phyloP scores from a whole-genome alignment of 2,797 vertebrate genomes.

The Meriones psammophilus region DNA sequence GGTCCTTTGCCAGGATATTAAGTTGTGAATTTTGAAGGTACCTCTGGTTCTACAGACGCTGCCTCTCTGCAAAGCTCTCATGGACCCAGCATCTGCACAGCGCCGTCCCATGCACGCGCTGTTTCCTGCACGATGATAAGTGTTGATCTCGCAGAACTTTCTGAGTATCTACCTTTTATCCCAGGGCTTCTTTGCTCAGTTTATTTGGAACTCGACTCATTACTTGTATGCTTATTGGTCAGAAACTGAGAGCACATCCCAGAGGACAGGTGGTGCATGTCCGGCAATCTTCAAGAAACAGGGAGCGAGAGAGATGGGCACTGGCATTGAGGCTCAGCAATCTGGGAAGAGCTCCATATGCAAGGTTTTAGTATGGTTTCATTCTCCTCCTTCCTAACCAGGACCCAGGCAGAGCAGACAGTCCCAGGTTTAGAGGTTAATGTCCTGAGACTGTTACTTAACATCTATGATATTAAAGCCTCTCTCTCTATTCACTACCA shows the following conservation, averaged over 20 bases:
- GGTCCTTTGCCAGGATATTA: neutral
- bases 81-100: neutral
- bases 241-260: neutral
- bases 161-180: too few relatives aligned
- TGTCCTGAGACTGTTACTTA: neutral
- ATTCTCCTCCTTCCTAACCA: neutral
- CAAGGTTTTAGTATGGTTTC: neutral
- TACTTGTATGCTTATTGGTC: neutral
- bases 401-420: neutral
- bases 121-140: too few relatives aligned
- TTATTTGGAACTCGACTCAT: too few relatives aligned
- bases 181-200: neutral
- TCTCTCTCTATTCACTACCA: neutral
- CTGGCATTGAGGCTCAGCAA: too few relatives aligned
- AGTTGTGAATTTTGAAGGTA: neutral
- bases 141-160: neutral
- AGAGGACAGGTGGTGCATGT: neutral
- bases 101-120: fast-evolving
- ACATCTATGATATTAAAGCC: neutral
- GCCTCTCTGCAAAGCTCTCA: neutral
- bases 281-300: neutral
- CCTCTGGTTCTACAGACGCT: neutral
- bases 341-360: too few relatives aligned
- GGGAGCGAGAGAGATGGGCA: too few relatives aligned
- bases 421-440: neutral